Conservation (phyloP, 1,140 invertebrate species). For the Magallana angulata region DNA sequence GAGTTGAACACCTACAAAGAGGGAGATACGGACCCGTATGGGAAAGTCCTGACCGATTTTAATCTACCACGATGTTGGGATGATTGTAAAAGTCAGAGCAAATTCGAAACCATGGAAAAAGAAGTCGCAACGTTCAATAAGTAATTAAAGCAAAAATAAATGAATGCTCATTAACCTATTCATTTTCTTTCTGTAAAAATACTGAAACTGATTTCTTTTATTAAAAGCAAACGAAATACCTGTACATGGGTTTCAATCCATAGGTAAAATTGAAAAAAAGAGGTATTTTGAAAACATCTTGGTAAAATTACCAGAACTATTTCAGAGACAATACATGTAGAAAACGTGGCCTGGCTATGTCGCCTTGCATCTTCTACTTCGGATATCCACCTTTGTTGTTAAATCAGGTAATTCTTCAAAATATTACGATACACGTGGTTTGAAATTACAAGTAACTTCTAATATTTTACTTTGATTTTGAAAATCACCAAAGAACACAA, state of each 20-base stretch:
- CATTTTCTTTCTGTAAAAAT: too few species aligned
- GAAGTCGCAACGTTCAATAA: slow-evolving; percentile 65
- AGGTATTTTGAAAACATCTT: neutral
- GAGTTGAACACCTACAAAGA: slow-evolving; percentile 90
- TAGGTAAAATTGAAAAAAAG: neutral
- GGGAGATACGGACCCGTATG: slow-evolving; percentile 89
- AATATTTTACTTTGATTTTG: too few species aligned
- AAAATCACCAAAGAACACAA: too few species aligned
- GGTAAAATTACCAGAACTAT: too few species aligned
- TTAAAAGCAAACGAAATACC: neutral
- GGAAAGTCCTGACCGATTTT: slow-evolving; percentile 87
- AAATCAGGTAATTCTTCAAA: slow-evolving; percentile 85
- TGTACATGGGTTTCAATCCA: too few species aligned
- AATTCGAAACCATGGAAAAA: slow-evolving; percentile 81
- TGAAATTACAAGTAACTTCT: too few species aligned
- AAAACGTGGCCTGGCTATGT: slow-evolving; percentile 91
- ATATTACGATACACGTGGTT: too few species aligned
- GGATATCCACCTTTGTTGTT: slow-evolving; percentile 89
- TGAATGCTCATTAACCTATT: too few species aligned
- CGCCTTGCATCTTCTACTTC: slow-evolving; percentile 95
- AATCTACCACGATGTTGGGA: slow-evolving; percentile 89
- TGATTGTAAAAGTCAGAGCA: slow-evolving; percentile 86
- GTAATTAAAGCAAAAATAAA: slow-evolving; percentile 45
- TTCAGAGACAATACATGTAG: slow-evolving; percentile 88
- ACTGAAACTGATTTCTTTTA: neutral